These are phyloP conservation scores for Opisthocomus hoazin DNA, from an alignment of 2,113 vertebrate genomes.

Conservation along the genomic window DNA sequence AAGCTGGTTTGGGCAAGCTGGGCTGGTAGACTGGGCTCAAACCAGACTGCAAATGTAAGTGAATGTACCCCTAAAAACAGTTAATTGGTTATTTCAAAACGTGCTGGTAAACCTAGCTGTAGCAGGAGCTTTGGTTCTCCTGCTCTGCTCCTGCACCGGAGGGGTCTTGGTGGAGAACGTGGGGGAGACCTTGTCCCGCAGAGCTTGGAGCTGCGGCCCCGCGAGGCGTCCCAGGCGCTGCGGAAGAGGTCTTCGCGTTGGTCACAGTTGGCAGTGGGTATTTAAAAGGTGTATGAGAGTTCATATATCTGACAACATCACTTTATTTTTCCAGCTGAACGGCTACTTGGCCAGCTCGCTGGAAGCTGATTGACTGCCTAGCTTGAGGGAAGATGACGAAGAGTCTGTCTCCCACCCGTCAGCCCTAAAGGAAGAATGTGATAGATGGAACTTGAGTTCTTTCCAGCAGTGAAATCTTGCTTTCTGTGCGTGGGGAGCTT, in stretches of 20 bases:
- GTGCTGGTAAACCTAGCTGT: neutral
- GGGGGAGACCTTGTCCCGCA: fast-evolving
- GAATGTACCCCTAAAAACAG: neutral
- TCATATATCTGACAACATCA: neutral
- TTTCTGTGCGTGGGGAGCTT: neutral
- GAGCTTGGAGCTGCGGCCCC: neutral
- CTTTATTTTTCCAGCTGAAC: neutral
- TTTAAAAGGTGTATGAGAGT: neutral
- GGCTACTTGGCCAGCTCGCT: neutral
- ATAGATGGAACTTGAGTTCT: neutral
- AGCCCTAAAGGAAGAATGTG: neutral
- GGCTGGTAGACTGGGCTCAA: neutral
- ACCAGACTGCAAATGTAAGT: fast-evolving
- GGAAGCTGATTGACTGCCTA: neutral
- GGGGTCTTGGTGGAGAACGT: neutral
- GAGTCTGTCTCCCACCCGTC: neutral
- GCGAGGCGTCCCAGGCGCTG: fast-evolving
- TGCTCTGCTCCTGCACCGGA: neutral
- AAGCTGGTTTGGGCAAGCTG: neutral
- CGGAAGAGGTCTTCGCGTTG: neutral
- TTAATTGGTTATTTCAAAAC: fast-evolving
- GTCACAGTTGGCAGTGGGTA: neutral
- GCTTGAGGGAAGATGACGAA: neutral
- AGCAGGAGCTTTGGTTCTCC: neutral
- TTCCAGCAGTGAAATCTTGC: neutral